These are phyloP conservation scores for Saimiri boliviensis DNA, from an alignment of 2,113 vertebrate genomes.

Conservation along the genomic window DNA sequence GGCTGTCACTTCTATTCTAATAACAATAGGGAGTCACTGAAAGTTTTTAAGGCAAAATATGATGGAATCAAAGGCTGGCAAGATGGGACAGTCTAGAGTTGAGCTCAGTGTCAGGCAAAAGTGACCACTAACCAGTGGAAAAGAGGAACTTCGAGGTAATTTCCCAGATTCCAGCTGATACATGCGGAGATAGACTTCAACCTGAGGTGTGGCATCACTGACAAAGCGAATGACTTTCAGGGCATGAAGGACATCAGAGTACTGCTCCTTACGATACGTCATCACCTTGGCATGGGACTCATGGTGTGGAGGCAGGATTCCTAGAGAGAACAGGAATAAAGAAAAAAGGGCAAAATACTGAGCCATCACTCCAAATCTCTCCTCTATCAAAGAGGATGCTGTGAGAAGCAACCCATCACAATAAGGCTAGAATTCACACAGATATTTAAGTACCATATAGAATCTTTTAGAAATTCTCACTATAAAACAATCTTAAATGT, in stretches of 20 bases:
- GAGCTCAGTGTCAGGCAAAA: neutral
- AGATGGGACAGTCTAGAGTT: rapidly evolving
- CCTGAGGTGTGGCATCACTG: constrained; percentile 87
- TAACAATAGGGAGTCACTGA: neutral
- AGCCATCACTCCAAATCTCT: neutral
- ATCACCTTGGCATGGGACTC: constrained; percentile 94
- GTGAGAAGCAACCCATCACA: neutral
- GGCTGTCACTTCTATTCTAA: neutral
- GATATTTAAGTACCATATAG: neutral
- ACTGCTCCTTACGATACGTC: constrained; percentile 91
- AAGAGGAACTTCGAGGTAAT: constrained; percentile 90
- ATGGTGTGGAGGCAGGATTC: constrained; percentile 94
- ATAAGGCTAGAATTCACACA: neutral
- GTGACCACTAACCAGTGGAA: constrained; percentile 85
- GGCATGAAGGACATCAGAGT: constrained; percentile 90
- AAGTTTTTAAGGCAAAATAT: neutral
- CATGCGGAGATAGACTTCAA: constrained; percentile 92
- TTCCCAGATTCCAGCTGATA: constrained; percentile 93
- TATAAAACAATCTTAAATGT: neutral
- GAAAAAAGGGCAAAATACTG: neutral
- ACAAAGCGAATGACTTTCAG: constrained; percentile 92
- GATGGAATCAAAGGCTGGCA: neutral
- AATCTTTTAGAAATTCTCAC: neutral
- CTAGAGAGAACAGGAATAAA: constrained; percentile 73
- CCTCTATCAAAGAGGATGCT: neutral